Percentiles rank a stretch among this genome's conserved stretches.
Conservation (phyloP, 1,140 invertebrate genomes). For the Drosophila lacteicornis region DNA sequence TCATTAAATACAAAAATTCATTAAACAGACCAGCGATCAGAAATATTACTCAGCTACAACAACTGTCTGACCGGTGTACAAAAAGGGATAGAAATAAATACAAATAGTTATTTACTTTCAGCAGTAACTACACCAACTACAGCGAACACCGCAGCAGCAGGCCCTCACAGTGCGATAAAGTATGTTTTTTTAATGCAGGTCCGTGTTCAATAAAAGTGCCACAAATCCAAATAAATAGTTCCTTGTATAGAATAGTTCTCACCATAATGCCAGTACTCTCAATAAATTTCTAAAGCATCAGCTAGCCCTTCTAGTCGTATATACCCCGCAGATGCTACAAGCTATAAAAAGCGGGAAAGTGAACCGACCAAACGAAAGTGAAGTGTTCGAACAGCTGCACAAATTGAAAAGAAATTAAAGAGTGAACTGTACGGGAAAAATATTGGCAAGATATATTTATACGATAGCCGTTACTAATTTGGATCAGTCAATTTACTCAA, state of each 20-base stretch:
- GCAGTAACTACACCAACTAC: conserved; percentile 31
- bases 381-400: conserved; percentile 16
- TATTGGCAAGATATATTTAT: conserved; percentile 16
- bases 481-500: not conserved
- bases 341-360: conserved; percentile 18
- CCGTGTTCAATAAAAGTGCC: conserved; percentile 68
- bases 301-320: not conserved
- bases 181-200: conserved; percentile 78
- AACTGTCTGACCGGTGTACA: conserved; percentile 7
- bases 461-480: not conserved
- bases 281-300: not conserved
- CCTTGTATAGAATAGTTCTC: conserved; percentile 5
- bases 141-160: conserved; percentile 25
- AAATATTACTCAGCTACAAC: conserved; percentile 49
- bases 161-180: conserved; percentile 58
- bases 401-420: conserved; percentile 35
- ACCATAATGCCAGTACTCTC: not conserved
- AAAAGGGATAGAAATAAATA: conserved; percentile 26
- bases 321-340: not conserved
- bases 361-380: conserved; percentile 22
- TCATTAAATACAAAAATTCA: conserved; percentile 81
- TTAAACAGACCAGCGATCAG: conserved; percentile 64
- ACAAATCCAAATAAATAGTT: conserved; percentile 54
- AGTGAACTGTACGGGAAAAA: conserved; percentile 5
- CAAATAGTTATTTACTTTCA: conserved; percentile 52